Conservation (phyloP, 2,888 invertebrate species). For the Lathronympha strigana region DNA sequence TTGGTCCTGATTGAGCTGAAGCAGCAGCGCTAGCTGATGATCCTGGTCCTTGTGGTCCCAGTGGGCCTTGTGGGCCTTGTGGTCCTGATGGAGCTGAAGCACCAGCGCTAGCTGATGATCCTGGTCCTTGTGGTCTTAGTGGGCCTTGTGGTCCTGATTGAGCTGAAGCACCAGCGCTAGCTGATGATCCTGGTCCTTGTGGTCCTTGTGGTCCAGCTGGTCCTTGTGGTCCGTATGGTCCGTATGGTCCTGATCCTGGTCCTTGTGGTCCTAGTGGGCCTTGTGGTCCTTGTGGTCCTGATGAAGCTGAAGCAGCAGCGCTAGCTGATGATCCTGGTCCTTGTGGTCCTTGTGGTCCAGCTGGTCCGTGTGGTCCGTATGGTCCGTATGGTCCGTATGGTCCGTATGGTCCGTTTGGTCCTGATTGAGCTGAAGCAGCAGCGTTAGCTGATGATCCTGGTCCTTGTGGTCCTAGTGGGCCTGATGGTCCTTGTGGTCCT, state of each 20-base stretch:
- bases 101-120: not conserved
- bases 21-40: conserved; percentile 16
- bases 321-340: not conserved
- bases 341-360: conserved; percentile 28
- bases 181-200: not conserved
- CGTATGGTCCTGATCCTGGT: conserved; percentile 24
- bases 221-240: not conserved
- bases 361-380: conserved; percentile 14
- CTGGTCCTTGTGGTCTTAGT: no score
- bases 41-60: conserved; percentile 29
- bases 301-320: not conserved
- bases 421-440: not conserved
- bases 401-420: conserved; percentile 24
- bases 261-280: not conserved
- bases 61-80: conserved; percentile 4
- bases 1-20: conserved; percentile 29
- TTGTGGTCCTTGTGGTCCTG: not conserved
- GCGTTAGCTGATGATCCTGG: conserved; percentile 13
- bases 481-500: conserved; percentile 9
- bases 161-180: not conserved
- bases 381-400: conserved; percentile 17
- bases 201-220: not conserved
- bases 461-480: conserved; percentile 3
- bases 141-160: conserved; percentile 2
- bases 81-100: not conserved